These are phyloP conservation scores for Tricholaema leucomelas DNA, from an alignment of 2,113 vertebrate species.

Conservation along the genomic window DNA sequence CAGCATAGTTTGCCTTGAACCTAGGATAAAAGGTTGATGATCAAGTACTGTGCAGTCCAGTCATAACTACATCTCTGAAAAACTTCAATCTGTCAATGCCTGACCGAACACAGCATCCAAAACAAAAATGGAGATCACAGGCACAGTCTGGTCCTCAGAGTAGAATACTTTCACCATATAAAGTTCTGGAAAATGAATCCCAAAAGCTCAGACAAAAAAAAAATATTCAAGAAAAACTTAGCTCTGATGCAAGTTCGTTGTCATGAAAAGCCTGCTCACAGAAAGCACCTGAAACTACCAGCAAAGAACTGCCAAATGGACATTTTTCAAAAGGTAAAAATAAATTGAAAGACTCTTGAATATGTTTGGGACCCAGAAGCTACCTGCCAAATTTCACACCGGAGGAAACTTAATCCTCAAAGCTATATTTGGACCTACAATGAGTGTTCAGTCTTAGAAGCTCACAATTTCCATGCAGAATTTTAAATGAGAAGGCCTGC, in stretches of 20 bases:
- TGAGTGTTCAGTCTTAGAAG: background rate
- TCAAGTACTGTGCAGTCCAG: background rate
- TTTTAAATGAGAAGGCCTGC: background rate
- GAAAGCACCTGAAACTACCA: background rate
- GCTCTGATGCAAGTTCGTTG: background rate
- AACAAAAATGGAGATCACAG: background rate
- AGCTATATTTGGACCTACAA: background rate
- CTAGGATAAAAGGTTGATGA: background rate
- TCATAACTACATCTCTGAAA: background rate
- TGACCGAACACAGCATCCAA: background rate
- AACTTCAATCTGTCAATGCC: background rate
- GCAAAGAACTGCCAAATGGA: background rate
- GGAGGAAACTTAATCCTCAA: conserved; percentile 1
- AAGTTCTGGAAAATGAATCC: background rate
- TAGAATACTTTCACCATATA: background rate
- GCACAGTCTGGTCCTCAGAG: background rate
- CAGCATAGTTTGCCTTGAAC: background rate
- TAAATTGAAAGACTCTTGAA: background rate
- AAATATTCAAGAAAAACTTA: background rate
- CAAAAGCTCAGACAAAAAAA: background rate
- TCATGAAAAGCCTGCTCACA: background rate
- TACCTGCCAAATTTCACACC: background rate
- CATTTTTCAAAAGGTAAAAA: background rate
- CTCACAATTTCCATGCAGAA: background rate
- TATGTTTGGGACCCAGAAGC: background rate